Conservation (phyloP, 64 coral and sea anemone genomes). For the Astreopora myriophthalma region DNA sequence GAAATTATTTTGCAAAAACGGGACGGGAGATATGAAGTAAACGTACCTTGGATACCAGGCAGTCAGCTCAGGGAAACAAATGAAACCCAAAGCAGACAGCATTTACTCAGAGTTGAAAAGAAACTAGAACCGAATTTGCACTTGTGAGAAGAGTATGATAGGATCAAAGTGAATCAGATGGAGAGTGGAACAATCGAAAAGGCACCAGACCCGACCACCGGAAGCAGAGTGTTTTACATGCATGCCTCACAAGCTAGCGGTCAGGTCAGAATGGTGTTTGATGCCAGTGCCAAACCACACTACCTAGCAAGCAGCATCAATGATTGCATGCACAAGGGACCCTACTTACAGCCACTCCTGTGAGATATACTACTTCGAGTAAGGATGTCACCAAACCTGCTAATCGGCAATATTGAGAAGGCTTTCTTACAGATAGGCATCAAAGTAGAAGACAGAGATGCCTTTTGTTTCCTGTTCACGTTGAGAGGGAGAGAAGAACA, state of each 20-base stretch:
- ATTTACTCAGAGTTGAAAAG: constrained; percentile 10
- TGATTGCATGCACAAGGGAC: constrained; percentile 29
- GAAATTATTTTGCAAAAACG: not conserved
- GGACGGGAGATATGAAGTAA: constrained; percentile 18
- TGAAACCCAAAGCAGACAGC: constrained; percentile 3
- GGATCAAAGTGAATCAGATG: constrained; percentile 40
- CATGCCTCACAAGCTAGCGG: constrained; percentile 53
- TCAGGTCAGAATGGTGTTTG: constrained; percentile 46
- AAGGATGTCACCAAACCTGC: not conserved
- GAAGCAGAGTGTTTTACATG: constrained; percentile 1
- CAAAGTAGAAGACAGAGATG: not conserved
- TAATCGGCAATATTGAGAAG: not conserved
- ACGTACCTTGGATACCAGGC: not conserved
- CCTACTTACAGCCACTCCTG: constrained; percentile 4
- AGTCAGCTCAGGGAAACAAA: not conserved
- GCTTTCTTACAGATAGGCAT: constrained; percentile 9
- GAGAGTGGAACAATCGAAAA: constrained; percentile 26
- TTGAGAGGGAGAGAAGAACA: too few relatives aligned
- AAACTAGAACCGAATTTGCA: not conserved
- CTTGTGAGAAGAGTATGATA: not conserved
- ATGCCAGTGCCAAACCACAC: not conserved
- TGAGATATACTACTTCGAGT: not conserved
- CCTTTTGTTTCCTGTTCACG: not conserved
- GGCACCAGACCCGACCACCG: not conserved
- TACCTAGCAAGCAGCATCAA: not conserved